These are phyloP conservation scores for Lathamus discolor DNA, from an alignment of 2,113 vertebrate genomes.

Conservation along the genomic window DNA sequence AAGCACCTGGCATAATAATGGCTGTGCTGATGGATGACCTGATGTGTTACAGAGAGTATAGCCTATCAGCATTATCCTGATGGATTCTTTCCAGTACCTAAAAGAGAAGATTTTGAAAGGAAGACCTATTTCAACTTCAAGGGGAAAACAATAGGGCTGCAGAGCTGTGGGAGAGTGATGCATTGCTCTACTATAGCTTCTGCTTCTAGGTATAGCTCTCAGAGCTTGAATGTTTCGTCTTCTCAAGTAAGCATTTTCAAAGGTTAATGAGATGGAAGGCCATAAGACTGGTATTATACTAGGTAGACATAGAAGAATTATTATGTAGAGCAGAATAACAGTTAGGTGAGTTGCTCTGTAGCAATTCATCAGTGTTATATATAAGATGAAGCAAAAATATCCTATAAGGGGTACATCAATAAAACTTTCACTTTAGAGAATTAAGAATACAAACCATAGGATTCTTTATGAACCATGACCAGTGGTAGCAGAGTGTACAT, in stretches of 20 bases:
- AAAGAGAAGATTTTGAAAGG: constrained; percentile 41
- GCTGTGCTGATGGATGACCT: constrained; percentile 48
- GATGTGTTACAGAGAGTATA: neutral
- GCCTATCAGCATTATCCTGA: constrained; percentile 5
- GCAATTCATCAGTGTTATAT: neutral
- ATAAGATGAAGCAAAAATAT: neutral
- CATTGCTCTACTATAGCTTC: neutral
- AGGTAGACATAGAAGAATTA: neutral
- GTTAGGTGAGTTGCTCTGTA: neutral
- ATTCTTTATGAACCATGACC: neutral
- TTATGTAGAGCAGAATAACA: neutral
- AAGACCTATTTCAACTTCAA: constrained; percentile 26
- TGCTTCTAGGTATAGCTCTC: neutral
- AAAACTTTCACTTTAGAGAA: neutral
- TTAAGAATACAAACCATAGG: neutral
- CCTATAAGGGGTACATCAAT: neutral
- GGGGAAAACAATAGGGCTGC: constrained; percentile 9
- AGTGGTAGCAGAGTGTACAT: accelerated
- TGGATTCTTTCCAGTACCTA: constrained; percentile 19
- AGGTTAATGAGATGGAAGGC: constrained; percentile 25
- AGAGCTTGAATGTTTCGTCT: neutral
- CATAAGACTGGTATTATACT: neutral
- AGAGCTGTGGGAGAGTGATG: constrained; percentile 12
- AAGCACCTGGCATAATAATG: constrained; percentile 54
- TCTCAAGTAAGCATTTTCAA: constrained; percentile 14